A percentile compares a stretch with the other conserved stretches of the same genome.
Conservation (phyloP, 2,797 vertebrate genomes). For the Fistularia commersonii region DNA sequence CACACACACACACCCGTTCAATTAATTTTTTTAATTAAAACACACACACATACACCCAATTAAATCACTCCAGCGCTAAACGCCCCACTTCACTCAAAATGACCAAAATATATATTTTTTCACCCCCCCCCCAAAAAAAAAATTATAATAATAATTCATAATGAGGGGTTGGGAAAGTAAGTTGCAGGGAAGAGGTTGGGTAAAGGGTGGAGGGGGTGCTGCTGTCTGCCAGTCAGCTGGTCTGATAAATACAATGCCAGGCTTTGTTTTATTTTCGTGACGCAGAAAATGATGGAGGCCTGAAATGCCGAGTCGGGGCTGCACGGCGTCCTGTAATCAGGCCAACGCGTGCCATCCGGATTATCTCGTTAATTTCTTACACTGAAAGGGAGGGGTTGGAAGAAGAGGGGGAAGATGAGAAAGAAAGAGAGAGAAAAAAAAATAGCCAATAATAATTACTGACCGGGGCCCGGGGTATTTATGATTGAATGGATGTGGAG, state of each 20-base stretch:
- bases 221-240: constrained; percentile 71
- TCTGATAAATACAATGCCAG: constrained; percentile 63
- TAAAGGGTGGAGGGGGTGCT: constrained; percentile 6
- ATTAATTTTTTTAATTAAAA: no score
- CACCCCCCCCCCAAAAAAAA: not conserved
- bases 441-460: constrained; percentile 88
- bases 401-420: no score
- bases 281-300: constrained; percentile 86
- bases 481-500: constrained; percentile 84
- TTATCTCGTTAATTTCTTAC: constrained; percentile 96
- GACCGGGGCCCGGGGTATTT: constrained; percentile 80
- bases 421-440: constrained; percentile 70
- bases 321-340: constrained; percentile 91
- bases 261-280: constrained; percentile 86
- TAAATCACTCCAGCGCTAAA: no score
- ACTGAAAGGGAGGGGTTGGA: no score
- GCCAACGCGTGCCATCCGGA: constrained; percentile 92
- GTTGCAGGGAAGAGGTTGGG: constrained; percentile 2
- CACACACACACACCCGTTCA: no score
- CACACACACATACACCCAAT: no score
- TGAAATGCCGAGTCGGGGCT: constrained; percentile 74
- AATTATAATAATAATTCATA: constrained; percentile 8
- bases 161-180: constrained; percentile 50
- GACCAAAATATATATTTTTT: not conserved
- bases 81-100: not conserved